These are phyloP conservation scores for Mactromeris polynyma DNA, from an alignment of 2,888 invertebrate species.

Conservation along the genomic window DNA sequence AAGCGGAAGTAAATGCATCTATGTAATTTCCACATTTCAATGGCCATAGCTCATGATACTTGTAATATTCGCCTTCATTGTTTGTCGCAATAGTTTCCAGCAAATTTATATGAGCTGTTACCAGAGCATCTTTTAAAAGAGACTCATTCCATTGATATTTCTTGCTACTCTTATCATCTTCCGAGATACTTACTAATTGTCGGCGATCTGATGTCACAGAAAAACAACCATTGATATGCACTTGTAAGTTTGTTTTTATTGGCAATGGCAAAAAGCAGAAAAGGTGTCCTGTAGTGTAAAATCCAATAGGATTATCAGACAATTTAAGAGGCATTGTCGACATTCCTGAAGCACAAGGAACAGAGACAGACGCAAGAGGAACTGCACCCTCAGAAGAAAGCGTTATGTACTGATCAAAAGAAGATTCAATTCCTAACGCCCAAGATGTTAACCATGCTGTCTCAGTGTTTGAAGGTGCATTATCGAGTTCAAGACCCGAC, in stretches of 20 bases:
- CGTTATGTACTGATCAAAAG: conserved; percentile 4
- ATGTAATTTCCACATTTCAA: neutral
- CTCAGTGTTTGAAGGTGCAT: neutral
- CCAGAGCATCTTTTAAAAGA: conserved; percentile 61
- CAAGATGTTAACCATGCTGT: conserved; percentile 52
- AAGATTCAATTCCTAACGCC: conserved; percentile 42
- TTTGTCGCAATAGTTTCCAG: conserved; percentile 24
- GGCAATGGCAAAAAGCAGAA: conserved; percentile 85
- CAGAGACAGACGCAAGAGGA: conserved; percentile 80
- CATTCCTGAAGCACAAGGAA: conserved; percentile 57
- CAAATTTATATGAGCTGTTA: conserved; percentile 60
- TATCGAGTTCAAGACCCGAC: neutral
- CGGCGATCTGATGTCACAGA: conserved; percentile 81
- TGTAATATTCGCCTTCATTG: neutral
- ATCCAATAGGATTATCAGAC: conserved; percentile 50
- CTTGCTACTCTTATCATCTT: conserved; percentile 78
- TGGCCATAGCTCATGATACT: conserved; percentile 23
- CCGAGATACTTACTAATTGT: conserved; percentile 73
- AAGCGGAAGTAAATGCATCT: conserved; percentile 3
- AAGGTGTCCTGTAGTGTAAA: conserved; percentile 72
- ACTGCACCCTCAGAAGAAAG: conserved; percentile 45
- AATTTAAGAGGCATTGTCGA: neutral
- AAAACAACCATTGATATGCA: conserved; percentile 85
- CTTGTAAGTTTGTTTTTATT: conserved; percentile 74
- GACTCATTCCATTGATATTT: conserved; percentile 64